Evolutionary conservation across 2,888 invertebrate genomes (phyloP).

Genomic region (Drosophila suboccidentalis): DNA sequence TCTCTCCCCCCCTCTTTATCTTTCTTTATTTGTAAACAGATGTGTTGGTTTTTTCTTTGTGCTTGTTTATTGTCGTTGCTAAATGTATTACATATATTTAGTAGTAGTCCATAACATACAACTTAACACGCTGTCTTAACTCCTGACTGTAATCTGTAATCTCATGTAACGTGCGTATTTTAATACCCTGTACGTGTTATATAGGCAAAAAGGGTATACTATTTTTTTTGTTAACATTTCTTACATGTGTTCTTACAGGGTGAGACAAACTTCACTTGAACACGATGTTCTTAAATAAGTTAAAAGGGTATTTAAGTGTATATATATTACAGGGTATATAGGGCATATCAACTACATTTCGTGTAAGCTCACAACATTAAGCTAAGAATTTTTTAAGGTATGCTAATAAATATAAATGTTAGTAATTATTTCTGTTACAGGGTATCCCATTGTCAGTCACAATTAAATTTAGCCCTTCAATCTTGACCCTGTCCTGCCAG

Average conservation of each 20-base stretch:
- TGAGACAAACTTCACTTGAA: no score
- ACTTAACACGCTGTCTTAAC: slow-evolving; percentile 67
- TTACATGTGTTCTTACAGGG: no score
- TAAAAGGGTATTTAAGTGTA: no score
- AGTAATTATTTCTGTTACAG: background rate
- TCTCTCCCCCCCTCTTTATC: background rate
- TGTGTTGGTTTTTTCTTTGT: slow-evolving; percentile 12
- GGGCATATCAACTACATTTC: background rate
- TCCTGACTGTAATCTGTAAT: slow-evolving; percentile 35
- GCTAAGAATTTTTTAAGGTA: background rate
- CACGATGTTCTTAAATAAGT: no score
- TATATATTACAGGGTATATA: background rate
- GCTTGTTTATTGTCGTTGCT: slow-evolving; percentile 43
- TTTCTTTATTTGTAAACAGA: background rate
- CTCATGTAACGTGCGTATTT: slow-evolving; percentile 24
- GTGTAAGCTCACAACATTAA: background rate
- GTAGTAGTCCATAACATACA: slow-evolving; percentile 42
- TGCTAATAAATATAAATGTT: background rate
- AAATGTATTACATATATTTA: slow-evolving; percentile 49
- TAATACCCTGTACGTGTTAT: slow-evolving; percentile 12
- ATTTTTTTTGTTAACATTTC: background rate
- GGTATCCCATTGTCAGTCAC: background rate
- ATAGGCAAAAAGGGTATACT: background rate
- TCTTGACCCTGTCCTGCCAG: slow-evolving; percentile 13
- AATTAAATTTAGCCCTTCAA: no score